Evolutionary conservation across 2,113 vertebrate genomes (phyloP).

Genomic region (Cercopithecus mona): DNA sequence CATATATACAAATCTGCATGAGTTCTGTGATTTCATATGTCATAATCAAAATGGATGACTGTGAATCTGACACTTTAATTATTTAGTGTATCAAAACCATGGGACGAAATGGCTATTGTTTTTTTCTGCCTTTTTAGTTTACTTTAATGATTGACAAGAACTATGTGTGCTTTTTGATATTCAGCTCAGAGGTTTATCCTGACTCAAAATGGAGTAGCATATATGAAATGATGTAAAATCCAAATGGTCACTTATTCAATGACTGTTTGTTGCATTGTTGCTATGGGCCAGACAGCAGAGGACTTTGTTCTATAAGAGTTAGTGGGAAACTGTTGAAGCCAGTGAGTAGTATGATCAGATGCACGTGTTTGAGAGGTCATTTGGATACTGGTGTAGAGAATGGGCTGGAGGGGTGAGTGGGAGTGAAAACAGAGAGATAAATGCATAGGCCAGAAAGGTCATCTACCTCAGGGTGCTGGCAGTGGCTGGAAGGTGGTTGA

Average conservation of each 20-base stretch:
- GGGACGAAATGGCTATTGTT: not conserved
- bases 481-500: not conserved
- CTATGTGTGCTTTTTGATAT: not conserved
- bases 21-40: not conserved
- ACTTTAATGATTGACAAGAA: not conserved
- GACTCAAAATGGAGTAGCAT: not conserved
- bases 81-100: not conserved
- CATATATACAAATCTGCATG: not conserved
- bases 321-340: not conserved
- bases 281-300: not conserved
- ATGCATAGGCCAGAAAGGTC: no score
- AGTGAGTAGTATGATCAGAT: not conserved
- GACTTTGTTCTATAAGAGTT: not conserved
- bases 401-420: not conserved
- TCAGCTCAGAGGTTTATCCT: not conserved
- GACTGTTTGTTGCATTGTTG: not conserved
- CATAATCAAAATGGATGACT: not conserved
- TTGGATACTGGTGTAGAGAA: not conserved
- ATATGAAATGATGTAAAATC: not conserved
- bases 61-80: not conserved
- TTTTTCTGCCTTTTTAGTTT: not conserved
- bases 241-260: not conserved
- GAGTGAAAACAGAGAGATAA: not conserved
- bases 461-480: not conserved
- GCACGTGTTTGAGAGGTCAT: not conserved